Evolutionary conservation across 2,888 invertebrate genomes (phyloP).

Genomic region (Odontothrips loti): DNA sequence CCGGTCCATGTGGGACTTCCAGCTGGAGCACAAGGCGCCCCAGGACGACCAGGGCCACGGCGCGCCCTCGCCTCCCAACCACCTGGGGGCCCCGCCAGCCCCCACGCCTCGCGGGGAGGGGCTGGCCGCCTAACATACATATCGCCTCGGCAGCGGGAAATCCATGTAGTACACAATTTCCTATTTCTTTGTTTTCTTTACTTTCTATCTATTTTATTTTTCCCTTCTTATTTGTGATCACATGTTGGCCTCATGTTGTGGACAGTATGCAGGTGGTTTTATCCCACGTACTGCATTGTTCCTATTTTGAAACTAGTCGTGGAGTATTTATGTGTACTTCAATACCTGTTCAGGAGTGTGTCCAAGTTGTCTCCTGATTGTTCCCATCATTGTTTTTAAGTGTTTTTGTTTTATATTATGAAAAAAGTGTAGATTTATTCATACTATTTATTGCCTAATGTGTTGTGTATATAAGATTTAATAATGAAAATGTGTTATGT

Average conservation of each 20-base stretch:
- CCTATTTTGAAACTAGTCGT: constrained; percentile 52
- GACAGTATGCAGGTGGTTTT: neutral
- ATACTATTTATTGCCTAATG: constrained; percentile 2
- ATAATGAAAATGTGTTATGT: constrained; percentile 23
- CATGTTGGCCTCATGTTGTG: neutral
- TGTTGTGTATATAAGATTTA: constrained; percentile 27
- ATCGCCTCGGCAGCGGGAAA: constrained; percentile 24
- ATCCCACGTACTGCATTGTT: constrained; percentile 45
- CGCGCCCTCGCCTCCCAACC: neutral
- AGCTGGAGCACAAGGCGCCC: neutral
- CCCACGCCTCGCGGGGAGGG: constrained; percentile 64
- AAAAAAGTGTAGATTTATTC: neutral
- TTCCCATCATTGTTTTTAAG: neutral
- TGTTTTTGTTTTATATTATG: constrained; percentile 14
- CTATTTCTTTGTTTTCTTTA: no score
- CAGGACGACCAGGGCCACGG: neutral
- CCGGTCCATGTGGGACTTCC: constrained; percentile 18
- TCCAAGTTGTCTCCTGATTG: neutral
- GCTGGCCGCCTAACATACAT: constrained; percentile 59
- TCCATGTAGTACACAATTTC: neutral
- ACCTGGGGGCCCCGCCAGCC: constrained; percentile 54
- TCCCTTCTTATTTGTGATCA: neutral
- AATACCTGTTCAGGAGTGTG: neutral
- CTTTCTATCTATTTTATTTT: no score
- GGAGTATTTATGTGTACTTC: constrained; percentile 33